These are phyloP conservation scores for Eriocheir sinensis DNA, from an alignment of 1,140 invertebrate genomes.

Conservation along the genomic window DNA sequence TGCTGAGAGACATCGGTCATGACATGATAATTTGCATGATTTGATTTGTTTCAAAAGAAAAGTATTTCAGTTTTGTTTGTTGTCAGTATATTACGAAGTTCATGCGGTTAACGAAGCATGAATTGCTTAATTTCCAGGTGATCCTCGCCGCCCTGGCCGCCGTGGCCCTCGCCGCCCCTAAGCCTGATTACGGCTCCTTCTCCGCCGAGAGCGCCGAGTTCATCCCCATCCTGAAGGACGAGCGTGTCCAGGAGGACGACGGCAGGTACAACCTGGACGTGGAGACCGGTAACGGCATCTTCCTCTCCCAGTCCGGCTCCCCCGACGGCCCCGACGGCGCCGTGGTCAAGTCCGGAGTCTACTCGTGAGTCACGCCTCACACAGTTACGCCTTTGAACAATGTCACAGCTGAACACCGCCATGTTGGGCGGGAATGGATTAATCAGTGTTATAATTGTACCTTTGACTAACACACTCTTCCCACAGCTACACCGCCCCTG, in stretches of 20 bases:
- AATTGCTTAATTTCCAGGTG: constrained; percentile 49
- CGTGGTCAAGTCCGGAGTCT: constrained; percentile 67
- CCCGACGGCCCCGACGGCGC: constrained; percentile 68
- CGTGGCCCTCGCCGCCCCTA: constrained; percentile 58
- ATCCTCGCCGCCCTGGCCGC: constrained; percentile 61
- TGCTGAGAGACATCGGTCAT: background rate
- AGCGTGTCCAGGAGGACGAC: constrained; percentile 72
- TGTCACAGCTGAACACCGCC: too few relatives aligned
- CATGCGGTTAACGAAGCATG: background rate
- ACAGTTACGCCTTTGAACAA: too few relatives aligned
- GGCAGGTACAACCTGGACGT: constrained; percentile 72
- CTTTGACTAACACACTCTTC: background rate
- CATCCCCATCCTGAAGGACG: constrained; percentile 74
- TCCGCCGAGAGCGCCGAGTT: constrained; percentile 40
- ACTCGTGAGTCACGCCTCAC: constrained; percentile 64
- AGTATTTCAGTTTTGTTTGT: background rate
- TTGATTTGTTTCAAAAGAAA: background rate
- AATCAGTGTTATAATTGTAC: too few relatives aligned
- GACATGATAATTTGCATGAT: background rate
- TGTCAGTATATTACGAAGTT: background rate
- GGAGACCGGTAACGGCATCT: constrained; percentile 76
- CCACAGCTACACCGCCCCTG: constrained; percentile 70
- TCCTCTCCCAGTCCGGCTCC: constrained; percentile 69
- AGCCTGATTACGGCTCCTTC: background rate
- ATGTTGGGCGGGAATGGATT: too few relatives aligned